These are phyloP conservation scores for Eutolmus rufibarbis DNA, from an alignment of 2,888 invertebrate species.

Conservation along the genomic window DNA sequence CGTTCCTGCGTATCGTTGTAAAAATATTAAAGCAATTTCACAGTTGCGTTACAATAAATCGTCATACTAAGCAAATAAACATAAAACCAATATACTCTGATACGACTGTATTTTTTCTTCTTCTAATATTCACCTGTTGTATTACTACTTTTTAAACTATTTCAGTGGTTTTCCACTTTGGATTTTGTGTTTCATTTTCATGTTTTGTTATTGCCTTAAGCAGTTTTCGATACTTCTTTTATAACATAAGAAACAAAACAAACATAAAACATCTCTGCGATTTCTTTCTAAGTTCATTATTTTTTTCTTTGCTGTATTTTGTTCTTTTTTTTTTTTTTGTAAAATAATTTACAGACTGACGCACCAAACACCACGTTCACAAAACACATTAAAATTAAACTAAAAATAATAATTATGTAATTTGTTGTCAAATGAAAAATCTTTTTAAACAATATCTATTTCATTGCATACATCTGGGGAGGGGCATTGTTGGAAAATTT, in stretches of 20 bases:
- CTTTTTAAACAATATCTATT: conserved; percentile 23
- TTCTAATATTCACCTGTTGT: background rate
- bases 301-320: background rate
- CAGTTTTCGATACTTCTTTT: conserved; percentile 9
- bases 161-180: background rate
- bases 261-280: background rate
- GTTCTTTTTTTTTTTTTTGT: background rate
- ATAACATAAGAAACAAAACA: background rate
- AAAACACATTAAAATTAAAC: conserved; percentile 29
- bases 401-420: background rate
- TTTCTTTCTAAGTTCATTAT: conserved; percentile 12
- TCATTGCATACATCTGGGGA: conserved; percentile 32
- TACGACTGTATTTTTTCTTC: background rate
- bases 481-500: conserved; percentile 29
- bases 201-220: background rate
- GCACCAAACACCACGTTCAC: conserved; percentile 41
- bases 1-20: conserved; percentile 47
- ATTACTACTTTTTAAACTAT: background rate
- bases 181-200: background rate
- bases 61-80: background rate
- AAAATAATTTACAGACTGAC: conserved; percentile 35
- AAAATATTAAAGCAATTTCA: conserved; percentile 7
- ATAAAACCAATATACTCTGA: conserved; percentile 24
- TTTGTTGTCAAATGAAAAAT: conserved; percentile 11
- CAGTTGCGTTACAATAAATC: background rate